phyloP scores from a whole-genome alignment of 2,888 invertebrate genomes.

The Andrena fulva region DNA sequence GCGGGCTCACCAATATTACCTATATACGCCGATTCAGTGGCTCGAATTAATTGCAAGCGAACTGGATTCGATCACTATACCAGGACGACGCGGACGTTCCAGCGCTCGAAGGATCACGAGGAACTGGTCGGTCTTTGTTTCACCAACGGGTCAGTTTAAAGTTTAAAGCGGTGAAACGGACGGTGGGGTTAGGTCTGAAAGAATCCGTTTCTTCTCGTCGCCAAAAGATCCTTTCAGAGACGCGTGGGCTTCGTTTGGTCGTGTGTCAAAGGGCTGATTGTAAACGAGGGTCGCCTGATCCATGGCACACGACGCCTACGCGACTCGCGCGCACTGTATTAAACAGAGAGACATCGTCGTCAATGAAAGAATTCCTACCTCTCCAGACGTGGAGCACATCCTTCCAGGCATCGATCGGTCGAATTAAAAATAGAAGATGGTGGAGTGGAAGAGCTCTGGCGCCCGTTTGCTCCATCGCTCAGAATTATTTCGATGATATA shows the following conservation, averaged over 20 bases:
- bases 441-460: background rate
- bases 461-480: background rate
- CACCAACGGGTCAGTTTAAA: conserved; percentile 64
- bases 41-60: background rate
- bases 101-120: background rate
- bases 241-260: conserved; percentile 71
- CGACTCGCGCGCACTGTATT: conserved; percentile 47
- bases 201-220: conserved; percentile 50
- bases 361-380: conserved; percentile 57
- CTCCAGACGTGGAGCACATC: background rate
- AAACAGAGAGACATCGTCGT: conserved; percentile 21
- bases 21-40: background rate
- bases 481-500: background rate
- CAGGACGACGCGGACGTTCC: background rate
- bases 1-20: background rate
- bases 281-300: conserved; percentile 75
- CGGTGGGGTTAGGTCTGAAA: conserved; percentile 41
- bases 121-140: conserved; percentile 55
- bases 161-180: conserved; percentile 63
- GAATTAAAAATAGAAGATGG: conserved; percentile 7
- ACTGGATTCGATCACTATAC: background rate
- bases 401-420: background rate
- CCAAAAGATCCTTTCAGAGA: conserved; percentile 54
- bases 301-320: conserved; percentile 73
- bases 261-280: conserved; percentile 77